A percentile compares a stretch with the other conserved stretches of the same genome.
phyloP scores from a whole-genome alignment of 2,113 vertebrate genomes.

The Petroica traversi region DNA sequence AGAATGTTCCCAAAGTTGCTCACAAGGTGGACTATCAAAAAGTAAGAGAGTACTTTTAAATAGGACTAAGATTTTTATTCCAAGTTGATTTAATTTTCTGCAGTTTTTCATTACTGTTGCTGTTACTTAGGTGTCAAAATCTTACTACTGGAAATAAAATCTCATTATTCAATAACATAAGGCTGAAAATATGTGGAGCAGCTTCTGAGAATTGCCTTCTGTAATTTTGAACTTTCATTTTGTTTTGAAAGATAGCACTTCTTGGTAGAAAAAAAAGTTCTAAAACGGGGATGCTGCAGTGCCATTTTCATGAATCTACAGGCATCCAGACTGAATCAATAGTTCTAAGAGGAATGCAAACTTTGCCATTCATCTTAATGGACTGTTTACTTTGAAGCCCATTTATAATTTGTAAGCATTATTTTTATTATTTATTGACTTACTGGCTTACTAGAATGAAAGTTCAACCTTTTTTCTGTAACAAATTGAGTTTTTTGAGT shows the following conservation, averaged over 20 bases:
- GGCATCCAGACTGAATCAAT: slow-evolving; percentile 14
- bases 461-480: neutral
- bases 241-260: neutral
- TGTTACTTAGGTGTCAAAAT: neutral
- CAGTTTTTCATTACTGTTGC: neutral
- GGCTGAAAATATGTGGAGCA: neutral
- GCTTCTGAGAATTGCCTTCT: neutral
- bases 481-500: neutral
- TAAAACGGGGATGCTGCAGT: neutral
- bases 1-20: neutral
- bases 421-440: slow-evolving; percentile 44
- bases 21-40: neutral
- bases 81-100: neutral
- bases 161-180: neutral
- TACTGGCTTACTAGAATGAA: neutral
- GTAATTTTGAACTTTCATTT: neutral
- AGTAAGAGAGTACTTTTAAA: neutral
- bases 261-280: neutral
- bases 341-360: neutral
- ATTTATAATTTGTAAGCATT: slow-evolving; percentile 19
- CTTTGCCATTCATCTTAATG: neutral
- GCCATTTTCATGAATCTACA: slow-evolving; percentile 16
- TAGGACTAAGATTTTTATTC: neutral
- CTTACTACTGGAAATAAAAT: neutral
- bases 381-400: slow-evolving; percentile 5